These are phyloP conservation scores for Argya squamiceps DNA, from an alignment of 2,797 vertebrate species.

Conservation along the genomic window DNA sequence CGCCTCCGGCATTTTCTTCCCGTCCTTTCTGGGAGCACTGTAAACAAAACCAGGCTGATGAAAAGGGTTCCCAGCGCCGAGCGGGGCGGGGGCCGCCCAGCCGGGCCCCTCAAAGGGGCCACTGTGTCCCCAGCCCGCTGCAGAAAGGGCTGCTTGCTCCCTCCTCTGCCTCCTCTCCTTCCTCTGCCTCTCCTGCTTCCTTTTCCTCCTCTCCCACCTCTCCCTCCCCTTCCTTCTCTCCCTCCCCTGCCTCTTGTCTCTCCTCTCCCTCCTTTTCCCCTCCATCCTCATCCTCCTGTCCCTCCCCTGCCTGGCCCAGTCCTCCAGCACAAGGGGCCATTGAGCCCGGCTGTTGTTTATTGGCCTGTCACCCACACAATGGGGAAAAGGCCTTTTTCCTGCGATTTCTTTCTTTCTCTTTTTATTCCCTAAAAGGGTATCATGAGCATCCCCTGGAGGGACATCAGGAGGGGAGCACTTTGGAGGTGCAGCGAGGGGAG, in stretches of 20 bases:
- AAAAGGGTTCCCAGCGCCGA: neutral
- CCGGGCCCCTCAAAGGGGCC: neutral
- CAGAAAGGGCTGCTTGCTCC: neutral
- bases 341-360: neutral
- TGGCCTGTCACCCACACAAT: neutral
- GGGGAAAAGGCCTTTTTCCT: neutral
- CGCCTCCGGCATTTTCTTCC: constrained; percentile 24
- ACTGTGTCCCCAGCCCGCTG: neutral
- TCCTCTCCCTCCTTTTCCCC: neutral
- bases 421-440: neutral
- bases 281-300: neutral
- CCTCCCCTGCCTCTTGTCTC: neutral
- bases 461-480: neutral
- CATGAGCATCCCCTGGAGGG: neutral
- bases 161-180: neutral
- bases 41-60: neutral
- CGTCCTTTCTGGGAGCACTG: neutral
- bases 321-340: neutral
- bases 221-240: neutral
- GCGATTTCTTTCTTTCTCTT: neutral
- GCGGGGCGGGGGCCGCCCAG: neutral
- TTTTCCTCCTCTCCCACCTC: neutral
- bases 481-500: neutral
- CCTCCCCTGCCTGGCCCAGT: neutral
- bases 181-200: neutral